phyloP scores from a whole-genome alignment of 2,797 vertebrate genomes.

The Rousettus madagascariensis region DNA sequence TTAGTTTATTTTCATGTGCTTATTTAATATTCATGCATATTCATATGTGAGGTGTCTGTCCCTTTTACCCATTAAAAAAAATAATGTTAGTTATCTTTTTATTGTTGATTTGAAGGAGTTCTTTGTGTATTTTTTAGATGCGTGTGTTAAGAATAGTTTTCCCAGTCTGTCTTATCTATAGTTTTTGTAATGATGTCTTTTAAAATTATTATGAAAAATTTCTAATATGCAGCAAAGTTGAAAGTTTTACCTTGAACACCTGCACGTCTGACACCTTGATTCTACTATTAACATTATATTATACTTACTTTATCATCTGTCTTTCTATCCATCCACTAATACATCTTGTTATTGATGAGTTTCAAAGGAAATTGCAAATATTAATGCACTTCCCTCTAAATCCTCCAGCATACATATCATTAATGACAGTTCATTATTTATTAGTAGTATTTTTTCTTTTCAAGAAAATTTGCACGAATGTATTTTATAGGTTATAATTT shows the following conservation, averaged over 20 bases:
- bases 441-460: background rate
- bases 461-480: background rate
- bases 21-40: background rate
- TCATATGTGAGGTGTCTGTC: background rate
- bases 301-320: background rate
- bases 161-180: background rate
- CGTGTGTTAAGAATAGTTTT: background rate
- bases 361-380: background rate
- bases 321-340: background rate
- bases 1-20: background rate
- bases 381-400: background rate
- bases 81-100: background rate
- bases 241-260: background rate
- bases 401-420: background rate
- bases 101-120: background rate
- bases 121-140: background rate
- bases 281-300: background rate
- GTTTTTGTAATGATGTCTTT: background rate
- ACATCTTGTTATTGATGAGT: background rate
- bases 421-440: background rate
- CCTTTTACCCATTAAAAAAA: background rate
- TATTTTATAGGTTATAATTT: background rate
- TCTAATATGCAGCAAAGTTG: background rate
- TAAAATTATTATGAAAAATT: background rate
- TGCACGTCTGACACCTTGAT: background rate